These are phyloP conservation scores for Lepidurus apus DNA, from an alignment of 1,140 invertebrate species.

Conservation along the genomic window DNA sequence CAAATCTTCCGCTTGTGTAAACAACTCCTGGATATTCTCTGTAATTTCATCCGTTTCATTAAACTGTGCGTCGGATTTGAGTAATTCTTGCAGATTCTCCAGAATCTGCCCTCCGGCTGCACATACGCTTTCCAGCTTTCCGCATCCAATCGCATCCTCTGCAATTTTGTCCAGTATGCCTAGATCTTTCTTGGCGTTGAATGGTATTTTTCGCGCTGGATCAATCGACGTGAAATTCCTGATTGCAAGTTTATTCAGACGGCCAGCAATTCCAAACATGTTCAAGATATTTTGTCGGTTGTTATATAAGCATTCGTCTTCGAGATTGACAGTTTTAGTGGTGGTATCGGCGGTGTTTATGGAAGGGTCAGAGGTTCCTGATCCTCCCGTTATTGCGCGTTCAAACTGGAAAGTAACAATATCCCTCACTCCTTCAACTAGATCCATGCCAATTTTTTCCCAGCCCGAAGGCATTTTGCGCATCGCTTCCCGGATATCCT, in stretches of 20 bases:
- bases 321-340: not conserved
- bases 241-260: not conserved
- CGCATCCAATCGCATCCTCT: not conserved
- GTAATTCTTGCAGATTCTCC: not conserved
- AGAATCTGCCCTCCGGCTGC: not conserved
- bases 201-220: not conserved
- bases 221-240: not conserved
- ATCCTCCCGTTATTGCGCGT: not conserved
- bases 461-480: slow-evolving; percentile 15
- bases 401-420: not conserved
- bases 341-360: not conserved
- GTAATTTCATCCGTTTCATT: not conserved
- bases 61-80: not conserved
- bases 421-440: slow-evolving; percentile 13
- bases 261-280: not conserved
- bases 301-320: slow-evolving; percentile 4
- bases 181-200: not conserved
- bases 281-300: not conserved
- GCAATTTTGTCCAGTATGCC: not conserved
- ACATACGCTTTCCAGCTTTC: not conserved
- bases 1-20: not conserved
- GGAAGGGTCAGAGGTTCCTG: not conserved
- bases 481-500: not conserved
- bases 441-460: slow-evolving; percentile 31
- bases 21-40: not conserved